phyloP scores from a whole-genome alignment of 2,888 invertebrate species.

The Tyria jacobaeae region DNA sequence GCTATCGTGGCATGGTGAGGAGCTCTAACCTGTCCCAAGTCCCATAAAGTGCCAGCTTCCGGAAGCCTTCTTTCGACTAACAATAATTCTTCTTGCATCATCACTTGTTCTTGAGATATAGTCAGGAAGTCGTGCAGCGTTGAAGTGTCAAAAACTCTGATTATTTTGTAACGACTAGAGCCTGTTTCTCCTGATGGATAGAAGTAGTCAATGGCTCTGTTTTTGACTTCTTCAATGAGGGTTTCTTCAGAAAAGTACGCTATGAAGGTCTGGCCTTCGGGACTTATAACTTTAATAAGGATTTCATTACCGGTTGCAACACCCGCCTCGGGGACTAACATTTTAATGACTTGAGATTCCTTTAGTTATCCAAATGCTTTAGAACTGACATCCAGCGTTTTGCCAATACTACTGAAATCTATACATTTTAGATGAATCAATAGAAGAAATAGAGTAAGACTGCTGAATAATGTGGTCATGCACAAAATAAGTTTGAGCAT shows the following conservation, averaged over 20 bases:
- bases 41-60: constrained; percentile 77
- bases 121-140: constrained; percentile 78
- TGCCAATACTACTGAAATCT: background rate
- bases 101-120: constrained; percentile 72
- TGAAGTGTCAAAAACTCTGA: constrained; percentile 71
- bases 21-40: constrained; percentile 75
- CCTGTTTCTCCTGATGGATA: constrained; percentile 76
- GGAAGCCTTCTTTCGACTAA: constrained; percentile 73
- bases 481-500: constrained; percentile 8
- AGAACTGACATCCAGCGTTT: background rate
- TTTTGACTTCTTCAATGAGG: constrained; percentile 77
- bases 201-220: constrained; percentile 73
- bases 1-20: constrained; percentile 75
- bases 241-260: constrained; percentile 74
- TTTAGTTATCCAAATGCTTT: background rate
- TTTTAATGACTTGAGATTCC: constrained; percentile 37
- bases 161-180: constrained; percentile 71
- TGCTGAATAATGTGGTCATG: constrained; percentile 21
- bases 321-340: constrained; percentile 74
- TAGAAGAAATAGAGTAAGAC: constrained; percentile 11
- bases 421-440: constrained; percentile 11
- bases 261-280: constrained; percentile 73
- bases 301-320: constrained; percentile 61
- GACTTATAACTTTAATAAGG: constrained; percentile 73
- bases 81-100: constrained; percentile 73